These are phyloP conservation scores for Vimba vimba DNA, from an alignment of 2,113 vertebrate species.

Conservation along the genomic window DNA sequence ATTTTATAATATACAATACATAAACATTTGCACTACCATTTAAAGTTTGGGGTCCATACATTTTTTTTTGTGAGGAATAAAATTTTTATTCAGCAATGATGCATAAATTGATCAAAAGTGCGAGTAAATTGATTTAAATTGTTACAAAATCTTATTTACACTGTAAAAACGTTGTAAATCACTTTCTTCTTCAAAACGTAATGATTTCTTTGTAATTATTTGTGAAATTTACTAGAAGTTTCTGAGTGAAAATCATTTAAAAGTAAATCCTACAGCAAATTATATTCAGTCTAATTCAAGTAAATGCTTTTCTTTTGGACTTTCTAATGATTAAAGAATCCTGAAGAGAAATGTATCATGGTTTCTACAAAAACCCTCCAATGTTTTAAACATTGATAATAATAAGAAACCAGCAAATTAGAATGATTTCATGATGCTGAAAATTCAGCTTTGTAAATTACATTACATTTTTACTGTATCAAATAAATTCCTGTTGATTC, in stretches of 20 bases:
- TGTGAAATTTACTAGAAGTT: too few relatives aligned
- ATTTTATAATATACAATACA: not conserved
- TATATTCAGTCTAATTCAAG: not conserved
- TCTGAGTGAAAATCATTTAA: too few relatives aligned
- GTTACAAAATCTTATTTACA: too few relatives aligned
- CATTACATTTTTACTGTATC: too few relatives aligned
- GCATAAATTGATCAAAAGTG: not conserved
- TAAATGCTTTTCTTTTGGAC: not conserved
- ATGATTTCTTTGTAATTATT: not conserved
- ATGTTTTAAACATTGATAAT: too few relatives aligned
- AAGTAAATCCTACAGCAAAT: too few relatives aligned
- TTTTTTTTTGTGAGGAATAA: too few relatives aligned
- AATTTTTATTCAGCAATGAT: not conserved
- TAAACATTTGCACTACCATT: not conserved
- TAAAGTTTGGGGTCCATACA: not conserved
- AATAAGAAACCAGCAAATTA: not conserved
- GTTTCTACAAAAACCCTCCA: too few relatives aligned
- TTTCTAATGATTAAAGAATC: too few relatives aligned
- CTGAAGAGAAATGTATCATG: too few relatives aligned
- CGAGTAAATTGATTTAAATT: too few relatives aligned
- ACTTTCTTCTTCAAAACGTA: not conserved
- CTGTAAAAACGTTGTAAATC: too few relatives aligned
- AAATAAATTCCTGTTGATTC: not conserved
- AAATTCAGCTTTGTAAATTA: not conserved
- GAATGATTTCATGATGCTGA: not conserved